Percentiles rank a stretch among this genome's conserved stretches.
Evolutionary conservation across 2,888 invertebrate genomes (phyloP).

Genomic region (Drosophila dives): DNA sequence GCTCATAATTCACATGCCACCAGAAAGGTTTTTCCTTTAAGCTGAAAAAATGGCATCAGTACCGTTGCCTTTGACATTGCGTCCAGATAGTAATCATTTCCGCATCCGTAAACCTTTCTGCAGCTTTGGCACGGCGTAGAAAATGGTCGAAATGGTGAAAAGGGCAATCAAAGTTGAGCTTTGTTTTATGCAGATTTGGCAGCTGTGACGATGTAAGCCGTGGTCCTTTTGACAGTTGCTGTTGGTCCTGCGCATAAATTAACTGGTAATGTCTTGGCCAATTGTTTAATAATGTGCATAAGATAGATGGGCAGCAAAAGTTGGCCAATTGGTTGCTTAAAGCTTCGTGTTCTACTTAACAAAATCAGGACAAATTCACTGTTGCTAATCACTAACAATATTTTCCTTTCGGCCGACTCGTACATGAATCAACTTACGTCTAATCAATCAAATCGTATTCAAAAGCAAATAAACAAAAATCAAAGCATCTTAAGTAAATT

Average conservation of each 20-base stretch:
- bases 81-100: constrained; percentile 57
- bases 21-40: constrained; percentile 14
- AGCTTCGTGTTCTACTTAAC: constrained; percentile 15
- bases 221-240: constrained; percentile 19
- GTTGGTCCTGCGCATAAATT: constrained; percentile 38
- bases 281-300: constrained; percentile 40
- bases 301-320: constrained; percentile 48
- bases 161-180: constrained; percentile 43
- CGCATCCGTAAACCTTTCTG: constrained; percentile 50
- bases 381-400: constrained; percentile 48
- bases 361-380: constrained; percentile 26
- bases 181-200: constrained; percentile 59
- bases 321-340: constrained; percentile 25
- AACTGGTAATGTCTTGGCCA: constrained; percentile 31
- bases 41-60: constrained; percentile 29
- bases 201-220: constrained; percentile 41
- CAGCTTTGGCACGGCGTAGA: constrained; percentile 20
- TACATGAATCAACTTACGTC: constrained; percentile 61
- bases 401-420: constrained; percentile 3
- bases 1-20: constrained; percentile 42
- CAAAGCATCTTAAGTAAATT: constrained; percentile 14
- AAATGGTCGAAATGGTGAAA: constrained; percentile 23
- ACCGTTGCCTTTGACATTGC: constrained; percentile 22
- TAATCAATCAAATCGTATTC: constrained; percentile 60
- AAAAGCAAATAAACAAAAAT: neutral